These are phyloP conservation scores for Scomber japonicus DNA, from an alignment of 2,113 vertebrate species.

Conservation along the genomic window DNA sequence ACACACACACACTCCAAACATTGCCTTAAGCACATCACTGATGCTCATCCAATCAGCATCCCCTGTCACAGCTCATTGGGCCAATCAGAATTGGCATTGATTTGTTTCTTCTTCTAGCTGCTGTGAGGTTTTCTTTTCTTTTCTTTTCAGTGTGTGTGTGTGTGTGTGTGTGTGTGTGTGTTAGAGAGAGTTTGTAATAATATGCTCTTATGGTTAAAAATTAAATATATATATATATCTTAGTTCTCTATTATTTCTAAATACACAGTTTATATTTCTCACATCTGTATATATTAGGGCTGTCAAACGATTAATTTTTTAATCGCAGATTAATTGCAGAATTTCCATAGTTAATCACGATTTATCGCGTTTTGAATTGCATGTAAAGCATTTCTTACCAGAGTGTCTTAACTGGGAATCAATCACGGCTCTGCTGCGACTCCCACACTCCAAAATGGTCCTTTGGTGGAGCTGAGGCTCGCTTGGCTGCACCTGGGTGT, in stretches of 20 bases:
- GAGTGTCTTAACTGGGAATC: no score
- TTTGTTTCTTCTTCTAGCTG: slow-evolving; percentile 15
- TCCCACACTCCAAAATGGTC: no score
- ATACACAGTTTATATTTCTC: not conserved
- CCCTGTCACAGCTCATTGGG: slow-evolving; percentile 59
- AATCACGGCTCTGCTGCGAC: no score
- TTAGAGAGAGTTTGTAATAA: not conserved
- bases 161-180: not conserved
- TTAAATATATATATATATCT: not conserved
- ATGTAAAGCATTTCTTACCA: no score
- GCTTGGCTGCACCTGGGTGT: no score
- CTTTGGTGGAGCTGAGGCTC: no score
- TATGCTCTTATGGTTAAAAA: not conserved
- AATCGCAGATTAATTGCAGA: no score
- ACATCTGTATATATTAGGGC: not conserved
- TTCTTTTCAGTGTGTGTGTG: not conserved
- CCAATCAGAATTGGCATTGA: slow-evolving; percentile 67
- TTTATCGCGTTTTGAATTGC: no score
- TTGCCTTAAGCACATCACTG: slow-evolving; percentile 28
- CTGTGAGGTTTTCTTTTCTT: not conserved
- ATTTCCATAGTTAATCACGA: no score
- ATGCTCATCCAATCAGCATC: slow-evolving; percentile 65
- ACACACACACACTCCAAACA: slow-evolving; percentile 9
- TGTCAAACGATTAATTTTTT: no score
- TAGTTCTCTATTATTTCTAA: not conserved